These are phyloP conservation scores for Penaeus japonicus DNA, from an alignment of 1,140 invertebrate species.

Conservation along the genomic window DNA sequence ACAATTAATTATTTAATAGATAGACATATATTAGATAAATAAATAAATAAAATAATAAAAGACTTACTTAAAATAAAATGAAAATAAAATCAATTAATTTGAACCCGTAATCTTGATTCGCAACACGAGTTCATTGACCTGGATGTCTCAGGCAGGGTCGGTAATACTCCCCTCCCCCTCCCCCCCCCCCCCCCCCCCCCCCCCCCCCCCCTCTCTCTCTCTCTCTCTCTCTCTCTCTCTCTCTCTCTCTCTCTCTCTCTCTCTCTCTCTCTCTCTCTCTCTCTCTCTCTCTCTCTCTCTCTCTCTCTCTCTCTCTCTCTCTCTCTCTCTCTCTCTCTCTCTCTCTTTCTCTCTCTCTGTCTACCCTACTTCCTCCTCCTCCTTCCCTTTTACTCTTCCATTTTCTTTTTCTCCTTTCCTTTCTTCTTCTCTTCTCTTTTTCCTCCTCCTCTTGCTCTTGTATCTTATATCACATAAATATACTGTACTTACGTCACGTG, in stretches of 20 bases:
- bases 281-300: neutral
- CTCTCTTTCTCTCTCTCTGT: neutral
- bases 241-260: neutral
- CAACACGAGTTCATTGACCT: too few relatives aligned
- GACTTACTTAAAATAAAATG: too few relatives aligned
- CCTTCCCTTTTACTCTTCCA: neutral
- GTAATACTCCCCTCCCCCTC: neutral
- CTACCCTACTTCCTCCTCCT: neutral
- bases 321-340: neutral
- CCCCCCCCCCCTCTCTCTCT: neutral
- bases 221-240: neutral
- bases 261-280: neutral
- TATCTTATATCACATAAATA: neutral
- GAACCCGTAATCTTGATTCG: too few relatives aligned
- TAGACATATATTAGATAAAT: too few relatives aligned
- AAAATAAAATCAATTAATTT: too few relatives aligned
- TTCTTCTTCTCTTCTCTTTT: neutral
- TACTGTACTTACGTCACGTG: neutral
- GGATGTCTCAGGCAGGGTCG: too few relatives aligned
- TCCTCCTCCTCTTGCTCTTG: neutral
- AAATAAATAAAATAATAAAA: too few relatives aligned
- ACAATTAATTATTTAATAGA: too few relatives aligned
- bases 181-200: neutral
- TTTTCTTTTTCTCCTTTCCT: neutral
- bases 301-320: neutral